Conservation (phyloP, 2,797 vertebrate species). For the Acrocephalus scirpaceus region DNA sequence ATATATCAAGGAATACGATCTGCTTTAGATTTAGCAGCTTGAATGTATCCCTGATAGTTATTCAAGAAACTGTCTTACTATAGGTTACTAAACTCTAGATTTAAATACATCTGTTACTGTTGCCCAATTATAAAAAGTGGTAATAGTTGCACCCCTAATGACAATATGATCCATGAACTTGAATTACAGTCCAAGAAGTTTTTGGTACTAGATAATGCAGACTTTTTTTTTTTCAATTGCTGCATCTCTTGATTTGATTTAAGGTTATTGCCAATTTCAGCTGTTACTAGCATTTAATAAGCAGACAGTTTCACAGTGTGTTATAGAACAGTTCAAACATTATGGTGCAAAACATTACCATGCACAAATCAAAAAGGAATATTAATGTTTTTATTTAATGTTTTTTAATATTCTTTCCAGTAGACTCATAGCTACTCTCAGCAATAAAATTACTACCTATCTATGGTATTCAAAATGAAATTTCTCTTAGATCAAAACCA, state of each 20-base stretch:
- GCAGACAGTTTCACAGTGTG: neutral
- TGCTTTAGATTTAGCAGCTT: neutral
- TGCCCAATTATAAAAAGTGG: neutral
- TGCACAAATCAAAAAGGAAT: neutral
- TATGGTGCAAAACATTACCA: neutral
- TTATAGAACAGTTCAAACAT: neutral
- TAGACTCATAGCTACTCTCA: neutral
- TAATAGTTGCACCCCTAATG: neutral
- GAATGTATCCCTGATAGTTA: neutral
- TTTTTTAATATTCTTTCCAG: neutral
- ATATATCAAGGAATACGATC: neutral
- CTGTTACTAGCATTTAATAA: neutral
- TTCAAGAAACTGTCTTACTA: neutral
- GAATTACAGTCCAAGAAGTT: neutral
- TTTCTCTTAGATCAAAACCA: neutral
- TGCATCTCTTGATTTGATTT: neutral
- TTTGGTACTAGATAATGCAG: neutral
- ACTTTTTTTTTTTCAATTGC: neutral
- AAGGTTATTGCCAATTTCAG: neutral
- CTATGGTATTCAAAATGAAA: neutral
- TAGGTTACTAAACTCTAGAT: neutral
- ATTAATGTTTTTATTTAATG: neutral
- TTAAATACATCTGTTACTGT: neutral
- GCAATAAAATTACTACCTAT: neutral
- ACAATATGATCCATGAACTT: neutral